A percentile compares a stretch with the other conserved stretches of the same genome.
Conservation (phyloP, 2,113 vertebrate genomes). For the Aphyosemion australe region DNA sequence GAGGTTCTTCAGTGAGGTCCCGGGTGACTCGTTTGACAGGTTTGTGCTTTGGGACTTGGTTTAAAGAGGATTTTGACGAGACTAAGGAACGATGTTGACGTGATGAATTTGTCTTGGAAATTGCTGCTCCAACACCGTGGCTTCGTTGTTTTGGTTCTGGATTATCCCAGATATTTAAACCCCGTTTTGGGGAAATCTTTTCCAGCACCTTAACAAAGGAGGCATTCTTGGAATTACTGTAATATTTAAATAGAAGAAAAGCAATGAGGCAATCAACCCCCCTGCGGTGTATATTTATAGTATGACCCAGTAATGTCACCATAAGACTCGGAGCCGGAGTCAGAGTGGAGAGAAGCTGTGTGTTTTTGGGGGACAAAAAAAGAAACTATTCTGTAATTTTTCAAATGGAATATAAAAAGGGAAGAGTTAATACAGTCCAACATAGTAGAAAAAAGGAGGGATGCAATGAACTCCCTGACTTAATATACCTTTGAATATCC, state of each 20-base stretch:
- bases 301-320: constrained; percentile 68
- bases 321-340: constrained; percentile 33
- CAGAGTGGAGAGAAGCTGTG: background rate
- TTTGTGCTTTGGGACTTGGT: constrained; percentile 45
- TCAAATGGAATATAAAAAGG: constrained; percentile 7
- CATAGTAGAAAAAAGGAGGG: constrained; percentile 10
- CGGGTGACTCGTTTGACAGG: constrained; percentile 60
- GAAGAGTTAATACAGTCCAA: constrained; percentile 6
- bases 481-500: constrained; percentile 64
- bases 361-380: constrained; percentile 1
- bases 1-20: constrained; percentile 52
- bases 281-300: constrained; percentile 60
- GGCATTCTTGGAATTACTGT: constrained; percentile 27
- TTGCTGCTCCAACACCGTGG: background rate
- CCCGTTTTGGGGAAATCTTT: constrained; percentile 4
- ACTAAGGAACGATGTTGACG: constrained; percentile 28
- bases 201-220: constrained; percentile 14
- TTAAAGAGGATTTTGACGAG: constrained; percentile 51
- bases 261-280: constrained; percentile 35
- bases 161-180: constrained; percentile 1
- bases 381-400: constrained; percentile 9
- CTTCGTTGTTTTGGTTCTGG: background rate
- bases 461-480: constrained; percentile 35
- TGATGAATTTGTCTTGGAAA: constrained; percentile 26
- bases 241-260: constrained; percentile 46